phyloP scores from a whole-genome alignment of 2,797 vertebrate genomes.

The Coluber constrictor region DNA sequence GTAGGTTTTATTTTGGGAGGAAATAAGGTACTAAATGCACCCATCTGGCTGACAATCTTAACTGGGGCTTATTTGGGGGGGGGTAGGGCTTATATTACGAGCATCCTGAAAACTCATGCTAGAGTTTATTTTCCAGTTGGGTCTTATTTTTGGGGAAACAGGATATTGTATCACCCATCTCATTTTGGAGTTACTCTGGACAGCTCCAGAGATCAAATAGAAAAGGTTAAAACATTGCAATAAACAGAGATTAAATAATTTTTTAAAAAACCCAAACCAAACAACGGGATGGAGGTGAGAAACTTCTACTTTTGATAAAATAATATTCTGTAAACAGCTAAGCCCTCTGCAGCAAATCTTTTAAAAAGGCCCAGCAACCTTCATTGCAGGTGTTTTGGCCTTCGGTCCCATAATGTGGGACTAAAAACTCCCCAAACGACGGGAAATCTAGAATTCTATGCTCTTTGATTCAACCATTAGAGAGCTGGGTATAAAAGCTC shows the following conservation, averaged over 20 bases:
- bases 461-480: conserved; percentile 15
- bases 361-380: background rate
- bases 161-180: no score
- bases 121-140: no score
- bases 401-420: background rate
- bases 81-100: no score
- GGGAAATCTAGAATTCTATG: background rate
- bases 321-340: background rate
- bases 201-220: background rate
- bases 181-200: background rate
- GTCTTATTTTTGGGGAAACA: no score
- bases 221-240: background rate
- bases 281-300: background rate
- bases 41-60: no score
- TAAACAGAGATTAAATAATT: background rate
- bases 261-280: background rate
- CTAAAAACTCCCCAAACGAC: background rate
- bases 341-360: background rate
- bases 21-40: no score
- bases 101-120: no score
- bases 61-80: no score
- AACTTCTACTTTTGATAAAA: background rate
- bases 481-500: conserved; percentile 12
- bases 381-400: background rate
- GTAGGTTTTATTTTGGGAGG: no score